Evolutionary conservation across 2,797 vertebrate genomes (phyloP).

Genomic region (Anguilla anguilla): DNA sequence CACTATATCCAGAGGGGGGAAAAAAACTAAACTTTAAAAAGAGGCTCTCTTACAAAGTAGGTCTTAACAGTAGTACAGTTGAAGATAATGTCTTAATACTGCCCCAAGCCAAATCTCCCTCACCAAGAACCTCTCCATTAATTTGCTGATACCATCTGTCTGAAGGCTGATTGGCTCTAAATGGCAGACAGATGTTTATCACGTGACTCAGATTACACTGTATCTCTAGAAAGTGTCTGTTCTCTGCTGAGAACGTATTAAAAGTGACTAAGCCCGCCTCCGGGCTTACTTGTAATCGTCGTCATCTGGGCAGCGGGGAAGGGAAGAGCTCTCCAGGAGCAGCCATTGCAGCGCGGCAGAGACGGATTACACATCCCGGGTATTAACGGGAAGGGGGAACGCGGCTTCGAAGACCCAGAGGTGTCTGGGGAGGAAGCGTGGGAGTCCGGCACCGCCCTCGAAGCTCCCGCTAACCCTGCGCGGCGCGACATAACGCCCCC

Average conservation of each 20-base stretch:
- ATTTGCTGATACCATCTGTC: slow-evolving; percentile 4
- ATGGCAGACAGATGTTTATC: neutral
- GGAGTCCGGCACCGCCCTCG: neutral
- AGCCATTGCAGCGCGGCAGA: neutral
- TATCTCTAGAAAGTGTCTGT: slow-evolving; percentile 1
- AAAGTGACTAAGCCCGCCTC: neutral
- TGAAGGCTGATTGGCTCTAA: neutral
- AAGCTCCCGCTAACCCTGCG: neutral
- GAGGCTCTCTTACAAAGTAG: neutral
- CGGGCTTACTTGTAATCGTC: neutral
- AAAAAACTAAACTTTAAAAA: neutral
- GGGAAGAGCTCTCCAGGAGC: neutral
- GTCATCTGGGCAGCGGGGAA: neutral
- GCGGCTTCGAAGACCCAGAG: neutral
- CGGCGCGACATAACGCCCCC: neutral
- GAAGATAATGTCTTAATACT: slow-evolving; percentile 1
- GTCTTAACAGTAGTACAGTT: neutral
- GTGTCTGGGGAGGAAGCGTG: neutral
- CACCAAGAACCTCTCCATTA: neutral
- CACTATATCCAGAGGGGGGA: neutral
- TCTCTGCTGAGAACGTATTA: neutral
- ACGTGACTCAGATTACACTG: neutral
- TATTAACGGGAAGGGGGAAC: neutral
- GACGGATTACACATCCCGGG: neutral
- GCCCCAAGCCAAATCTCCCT: neutral